Conservation (phyloP, 2,888 invertebrate genomes). For the Mesopsocus fuscifrons region DNA sequence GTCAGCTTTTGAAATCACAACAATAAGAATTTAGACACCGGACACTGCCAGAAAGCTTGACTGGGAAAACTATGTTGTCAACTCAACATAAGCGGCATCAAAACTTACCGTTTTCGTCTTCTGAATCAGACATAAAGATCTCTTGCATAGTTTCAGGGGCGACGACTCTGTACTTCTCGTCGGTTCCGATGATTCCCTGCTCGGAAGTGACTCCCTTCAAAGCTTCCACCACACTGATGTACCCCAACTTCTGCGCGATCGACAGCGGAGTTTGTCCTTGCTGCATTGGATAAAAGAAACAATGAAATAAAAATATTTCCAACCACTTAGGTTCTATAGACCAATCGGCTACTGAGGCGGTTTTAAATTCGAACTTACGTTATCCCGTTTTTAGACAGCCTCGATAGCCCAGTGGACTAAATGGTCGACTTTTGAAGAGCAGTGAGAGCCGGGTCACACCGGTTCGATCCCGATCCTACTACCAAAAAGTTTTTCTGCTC, state of each 20-base stretch:
- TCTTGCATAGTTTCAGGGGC: slow-evolving; percentile 99
- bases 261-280: slow-evolving; percentile 92
- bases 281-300: slow-evolving; percentile 38
- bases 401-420: too few species aligned
- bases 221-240: slow-evolving; percentile 95
- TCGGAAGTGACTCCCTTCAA: slow-evolving; percentile 67
- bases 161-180: slow-evolving; percentile 93
- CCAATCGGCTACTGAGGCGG: background rate
- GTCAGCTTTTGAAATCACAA: too few species aligned
- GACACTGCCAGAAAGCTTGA: too few species aligned
- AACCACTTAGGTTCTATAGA: too few species aligned
- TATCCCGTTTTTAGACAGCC: too few species aligned
- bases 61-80: too few species aligned
- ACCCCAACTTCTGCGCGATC: slow-evolving; percentile 90
- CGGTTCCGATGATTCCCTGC: slow-evolving; percentile 35
- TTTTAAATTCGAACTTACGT: slow-evolving; percentile 1
- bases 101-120: slow-evolving; percentile 87
- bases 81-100: too few species aligned
- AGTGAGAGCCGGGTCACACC: too few species aligned
- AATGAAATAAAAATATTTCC: slow-evolving; percentile 2
- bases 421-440: too few species aligned
- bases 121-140: slow-evolving; percentile 95
- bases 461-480: too few species aligned
- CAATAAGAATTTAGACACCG: too few species aligned
- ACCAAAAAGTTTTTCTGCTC: too few species aligned